phyloP scores from a whole-genome alignment of 37 sponge, comb jelly and placozoan genomes.

The Ephydatia muelleri region DNA sequence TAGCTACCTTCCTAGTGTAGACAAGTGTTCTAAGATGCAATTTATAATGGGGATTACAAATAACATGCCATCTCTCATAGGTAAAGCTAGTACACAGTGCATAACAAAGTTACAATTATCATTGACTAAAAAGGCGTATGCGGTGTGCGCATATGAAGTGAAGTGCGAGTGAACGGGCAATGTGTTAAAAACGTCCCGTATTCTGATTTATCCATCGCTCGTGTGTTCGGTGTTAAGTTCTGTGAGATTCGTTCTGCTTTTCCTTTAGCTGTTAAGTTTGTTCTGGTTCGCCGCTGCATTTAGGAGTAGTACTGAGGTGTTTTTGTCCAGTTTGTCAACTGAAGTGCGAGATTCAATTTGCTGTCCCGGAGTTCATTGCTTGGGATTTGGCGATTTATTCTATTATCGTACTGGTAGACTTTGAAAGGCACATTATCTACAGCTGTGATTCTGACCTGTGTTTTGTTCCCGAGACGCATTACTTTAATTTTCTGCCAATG shows the following conservation, averaged over 20 bases:
- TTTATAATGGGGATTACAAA: too few relatives aligned
- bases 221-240: background rate
- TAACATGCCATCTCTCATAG: too few relatives aligned
- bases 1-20: too few relatives aligned
- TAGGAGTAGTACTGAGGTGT: constrained; percentile 1
- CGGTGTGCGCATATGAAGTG: too few relatives aligned
- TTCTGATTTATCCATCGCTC: background rate
- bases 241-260: constrained; percentile 1
- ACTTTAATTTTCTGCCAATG: background rate
- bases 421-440: background rate
- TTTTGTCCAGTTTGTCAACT: background rate
- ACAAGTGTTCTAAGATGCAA: too few relatives aligned
- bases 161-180: background rate
- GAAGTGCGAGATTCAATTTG: background rate
- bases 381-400: background rate
- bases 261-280: background rate
- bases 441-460: background rate
- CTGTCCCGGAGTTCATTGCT: background rate
- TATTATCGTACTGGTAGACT: background rate
- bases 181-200: background rate
- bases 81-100: too few relatives aligned
- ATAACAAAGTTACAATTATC: too few relatives aligned
- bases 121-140: too few relatives aligned
- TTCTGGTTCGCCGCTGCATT: background rate
- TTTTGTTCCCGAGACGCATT: background rate